Evolutionary conservation across 2,888 invertebrate genomes (phyloP), one percentile per base, ranked within the genome.

Genomic region (Sphaerophoria rueppellii): DNA sequence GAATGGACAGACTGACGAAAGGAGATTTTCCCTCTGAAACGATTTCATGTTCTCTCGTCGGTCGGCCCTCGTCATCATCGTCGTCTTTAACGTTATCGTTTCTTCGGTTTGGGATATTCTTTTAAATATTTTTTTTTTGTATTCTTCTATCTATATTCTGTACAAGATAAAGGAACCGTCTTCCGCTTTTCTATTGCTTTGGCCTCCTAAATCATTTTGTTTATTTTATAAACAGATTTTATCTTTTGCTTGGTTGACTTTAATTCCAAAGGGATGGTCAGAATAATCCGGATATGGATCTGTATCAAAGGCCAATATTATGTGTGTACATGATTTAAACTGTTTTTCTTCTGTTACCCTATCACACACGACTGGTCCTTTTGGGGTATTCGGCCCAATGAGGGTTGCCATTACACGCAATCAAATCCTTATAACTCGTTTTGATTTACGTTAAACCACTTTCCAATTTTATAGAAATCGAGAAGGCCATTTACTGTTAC

Each of bases 211-310:
- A 85, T 85, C 85, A 81, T 85, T 85, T 85, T 85, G 85, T 85
- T 85, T 85, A 85, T 85, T 85, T 81, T 85, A 85, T 85, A 85
- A 85, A 85, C 85, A 85, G 85, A 85, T 85, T 85, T 85, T 85
- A 85, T 85, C 81, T 85, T 85, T 85, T 81, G 85, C 85, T 85
- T 85, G 76, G 85, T 77, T 81, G 85, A 85, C 60, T 85, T 81
- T 81, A 85, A 85, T 85, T 72, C 80, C 73, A 85, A 85, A 81
- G 85, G 83, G 85, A 85, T 81, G 80, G 85, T 81, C 80, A 77
- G 85, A 77, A 77, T 85, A 81, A 85, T 85, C 83, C 83, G 83
- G 83, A 83, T 83, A 83, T 80, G 79, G 79, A 83, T 83, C 76
- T 81, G 80, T 85, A 85, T 85, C 85, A 85, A 85, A 85, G 85